Conservation (phyloP, 2,113 vertebrate genomes). For the Triplophysa rosa region DNA sequence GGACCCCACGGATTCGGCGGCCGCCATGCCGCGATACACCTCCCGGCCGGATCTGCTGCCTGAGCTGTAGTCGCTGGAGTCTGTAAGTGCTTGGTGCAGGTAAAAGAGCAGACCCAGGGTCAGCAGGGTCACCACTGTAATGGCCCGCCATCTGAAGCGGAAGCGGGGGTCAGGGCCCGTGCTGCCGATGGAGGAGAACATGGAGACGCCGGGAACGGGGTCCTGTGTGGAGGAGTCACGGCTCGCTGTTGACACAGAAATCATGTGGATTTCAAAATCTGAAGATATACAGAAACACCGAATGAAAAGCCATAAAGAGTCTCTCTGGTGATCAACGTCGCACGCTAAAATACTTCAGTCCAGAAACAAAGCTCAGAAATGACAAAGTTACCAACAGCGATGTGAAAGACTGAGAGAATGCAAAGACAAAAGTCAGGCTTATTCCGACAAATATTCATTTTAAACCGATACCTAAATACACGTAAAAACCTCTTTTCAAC, state of each 20-base stretch:
- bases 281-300: background rate
- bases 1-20: background rate
- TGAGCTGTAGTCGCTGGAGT: background rate
- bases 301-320: background rate
- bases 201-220: slow-evolving; percentile 69
- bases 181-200: slow-evolving; percentile 90
- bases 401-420: too few relatives aligned
- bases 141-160: slow-evolving; percentile 88
- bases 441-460: too few relatives aligned
- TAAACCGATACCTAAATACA: too few relatives aligned
- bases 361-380: too few relatives aligned
- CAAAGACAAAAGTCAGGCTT: too few relatives aligned
- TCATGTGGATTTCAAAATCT: background rate
- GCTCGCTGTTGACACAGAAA: background rate
- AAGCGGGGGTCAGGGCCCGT: slow-evolving; percentile 83
- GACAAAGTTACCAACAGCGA: too few relatives aligned
- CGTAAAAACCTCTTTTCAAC: too few relatives aligned
- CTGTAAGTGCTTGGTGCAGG: slow-evolving; percentile 68
- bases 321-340: background rate
- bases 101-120: slow-evolving; percentile 77
- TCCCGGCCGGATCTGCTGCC: background rate
- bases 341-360: too few relatives aligned
- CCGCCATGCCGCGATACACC: slow-evolving; percentile 50
- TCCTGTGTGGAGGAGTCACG: slow-evolving; percentile 70
- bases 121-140: slow-evolving; percentile 70